phyloP scores from a whole-genome alignment of 2,888 invertebrate genomes.

The Eupithecia subumbrata region DNA sequence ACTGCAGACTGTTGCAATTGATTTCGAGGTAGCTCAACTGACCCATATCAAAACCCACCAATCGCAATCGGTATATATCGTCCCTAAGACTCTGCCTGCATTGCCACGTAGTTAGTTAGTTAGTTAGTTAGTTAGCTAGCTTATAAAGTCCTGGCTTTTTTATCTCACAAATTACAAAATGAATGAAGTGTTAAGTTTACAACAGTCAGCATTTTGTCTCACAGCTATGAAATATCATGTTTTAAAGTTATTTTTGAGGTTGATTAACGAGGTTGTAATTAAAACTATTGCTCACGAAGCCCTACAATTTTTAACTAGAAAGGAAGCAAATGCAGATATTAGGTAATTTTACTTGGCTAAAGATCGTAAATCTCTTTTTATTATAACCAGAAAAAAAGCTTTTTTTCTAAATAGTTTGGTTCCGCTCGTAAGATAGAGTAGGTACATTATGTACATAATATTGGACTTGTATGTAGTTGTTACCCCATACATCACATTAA shows the following conservation, averaged over 20 bases:
- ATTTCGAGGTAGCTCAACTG: not conserved
- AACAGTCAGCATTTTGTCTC: not conserved
- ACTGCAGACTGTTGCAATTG: not conserved
- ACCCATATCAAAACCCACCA: not conserved
- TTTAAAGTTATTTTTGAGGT: not conserved
- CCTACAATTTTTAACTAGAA: not conserved
- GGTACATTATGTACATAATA: slow-evolving; percentile 27
- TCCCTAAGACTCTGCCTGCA: no score
- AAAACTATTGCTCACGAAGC: not conserved
- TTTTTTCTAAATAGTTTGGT: not conserved
- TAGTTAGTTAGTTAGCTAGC: not conserved
- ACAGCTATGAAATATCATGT: not conserved
- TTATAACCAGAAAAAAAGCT: not conserved
- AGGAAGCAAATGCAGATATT: not conserved
- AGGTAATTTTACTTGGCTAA: no score
- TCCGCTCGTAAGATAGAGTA: slow-evolving; percentile 9
- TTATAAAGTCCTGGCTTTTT: not conserved
- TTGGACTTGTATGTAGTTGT: slow-evolving; percentile 39
- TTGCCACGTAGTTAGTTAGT: not conserved
- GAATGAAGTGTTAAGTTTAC: no score
- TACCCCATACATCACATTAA: slow-evolving; percentile 59
- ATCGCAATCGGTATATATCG: not conserved
- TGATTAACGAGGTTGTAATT: no score
- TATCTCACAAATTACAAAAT: not conserved
- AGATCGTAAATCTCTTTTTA: no score